Base-by-base conservation (phyloP, 1,140 invertebrate genomes). In the Euborellia annulipes region DNA sequence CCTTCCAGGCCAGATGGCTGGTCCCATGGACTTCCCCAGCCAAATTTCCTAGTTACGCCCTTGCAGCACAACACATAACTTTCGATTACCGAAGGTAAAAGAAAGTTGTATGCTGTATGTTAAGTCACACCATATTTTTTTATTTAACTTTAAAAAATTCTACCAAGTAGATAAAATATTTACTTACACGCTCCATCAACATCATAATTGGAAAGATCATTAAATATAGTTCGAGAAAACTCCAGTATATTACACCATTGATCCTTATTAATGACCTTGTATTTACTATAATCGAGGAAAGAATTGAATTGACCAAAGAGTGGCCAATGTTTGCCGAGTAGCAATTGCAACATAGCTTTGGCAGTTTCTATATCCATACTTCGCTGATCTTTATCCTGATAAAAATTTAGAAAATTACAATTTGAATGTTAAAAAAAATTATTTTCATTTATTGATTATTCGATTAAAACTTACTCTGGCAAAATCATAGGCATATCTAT, bases 221-320 rank as follows among this genome's bases (percentile, higher is more conserved):
- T 69, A 63, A 73, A 73, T 48, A 94, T 87, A 50, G 81, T 81
- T 59, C 86, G 73, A 54, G 84, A 87, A 68, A 94, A 92, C 70
- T 93, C 88, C 52, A 92, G 71, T 59, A 92, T 88, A 73, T 92
- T 94, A 71, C 78, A 86, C 87, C 87, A 93, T 66, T 93, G 88
- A 73, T 93, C 89, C 67, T 90, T 87, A 70, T 92, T 94, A 55
- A 94, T 88, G 56, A 91, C 86, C 73, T 87, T 86, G 69, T 88
- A 87, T 64, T 86, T 84, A 54, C 81, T 85, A 65, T 86, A 79
- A 64, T 85, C 78, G 61, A 93, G 74, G 67, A 92, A 93, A 65
- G 84, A 76, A 59, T 77, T 74, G 60, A 93, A 91, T 53, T 79
- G 74, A 38, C 74, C 60, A 58, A 83, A 88, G 21, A 93, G 67